Evolutionary conservation across 2,888 invertebrate species (phyloP).

Genomic region (Balanococcus diminutus): DNA sequence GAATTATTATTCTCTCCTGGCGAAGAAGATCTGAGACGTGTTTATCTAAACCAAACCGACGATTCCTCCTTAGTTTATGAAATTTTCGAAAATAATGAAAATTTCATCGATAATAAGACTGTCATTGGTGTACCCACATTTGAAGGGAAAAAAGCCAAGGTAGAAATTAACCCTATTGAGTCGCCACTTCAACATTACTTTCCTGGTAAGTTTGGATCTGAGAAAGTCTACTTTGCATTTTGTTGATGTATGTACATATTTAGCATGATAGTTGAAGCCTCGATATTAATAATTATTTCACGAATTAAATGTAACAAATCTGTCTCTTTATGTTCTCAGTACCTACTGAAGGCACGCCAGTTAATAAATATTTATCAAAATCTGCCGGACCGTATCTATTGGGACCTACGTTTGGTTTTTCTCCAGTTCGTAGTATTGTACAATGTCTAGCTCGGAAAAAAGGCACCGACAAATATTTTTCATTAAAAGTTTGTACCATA

Average conservation of each 20-base stretch:
- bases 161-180: background rate
- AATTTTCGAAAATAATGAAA: conserved; percentile 42
- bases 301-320: no score
- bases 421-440: conserved; percentile 77
- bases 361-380: conserved; percentile 23
- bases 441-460: conserved; percentile 76
- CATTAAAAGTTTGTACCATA: conserved; percentile 67
- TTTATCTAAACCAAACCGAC: conserved; percentile 47
- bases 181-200: background rate
- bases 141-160: conserved; percentile 22
- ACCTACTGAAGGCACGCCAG: conserved; percentile 29
- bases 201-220: background rate
- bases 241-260: no score
- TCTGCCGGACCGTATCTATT: conserved; percentile 72
- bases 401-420: conserved; percentile 73
- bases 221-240: background rate
- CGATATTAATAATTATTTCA: no score
- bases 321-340: background rate
- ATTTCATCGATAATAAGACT: conserved; percentile 19
- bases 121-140: conserved; percentile 27
- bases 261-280: no score
- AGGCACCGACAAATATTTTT: conserved; percentile 73
- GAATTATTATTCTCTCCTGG: conserved; percentile 23
- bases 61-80: conserved; percentile 32
- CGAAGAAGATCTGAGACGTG: conserved; percentile 40